Evolutionary conservation across 1,140 invertebrate genomes (phyloP).

Genomic region (Drosophila pandora): DNA sequence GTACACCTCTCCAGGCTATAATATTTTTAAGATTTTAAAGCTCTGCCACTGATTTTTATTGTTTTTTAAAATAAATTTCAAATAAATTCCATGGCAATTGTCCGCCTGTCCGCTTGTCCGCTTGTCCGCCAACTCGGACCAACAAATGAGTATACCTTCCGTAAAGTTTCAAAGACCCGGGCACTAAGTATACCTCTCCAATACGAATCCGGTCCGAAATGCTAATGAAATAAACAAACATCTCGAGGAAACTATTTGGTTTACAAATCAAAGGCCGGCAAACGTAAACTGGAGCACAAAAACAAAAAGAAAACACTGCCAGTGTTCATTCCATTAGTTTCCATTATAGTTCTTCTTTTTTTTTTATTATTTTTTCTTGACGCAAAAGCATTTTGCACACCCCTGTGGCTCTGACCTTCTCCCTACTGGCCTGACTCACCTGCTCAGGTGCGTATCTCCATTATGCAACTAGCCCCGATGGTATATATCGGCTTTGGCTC

Average conservation of each 20-base stretch:
- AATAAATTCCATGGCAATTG: too few species aligned
- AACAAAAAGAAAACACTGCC: conserved; percentile 4
- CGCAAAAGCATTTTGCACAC: conserved; percentile 6
- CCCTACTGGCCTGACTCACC: conserved; percentile 1
- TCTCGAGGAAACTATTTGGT: conserved; percentile 67
- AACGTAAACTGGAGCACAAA: conserved; percentile 30
- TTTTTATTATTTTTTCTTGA: conserved; percentile 14
- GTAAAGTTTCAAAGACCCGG: not conserved
- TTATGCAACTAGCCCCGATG: conserved; percentile 1
- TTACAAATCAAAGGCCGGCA: conserved; percentile 56
- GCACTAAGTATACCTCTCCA: not conserved
- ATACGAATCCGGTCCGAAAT: conserved; percentile 21
- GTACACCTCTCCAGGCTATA: conserved; percentile 12
- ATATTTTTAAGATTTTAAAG: not conserved
- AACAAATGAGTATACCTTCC: too few species aligned
- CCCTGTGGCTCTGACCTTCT: not conserved
- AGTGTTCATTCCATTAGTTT: conserved; percentile 9
- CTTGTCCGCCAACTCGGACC: too few species aligned
- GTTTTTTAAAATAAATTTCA: too few species aligned
- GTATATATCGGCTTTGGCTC: not conserved
- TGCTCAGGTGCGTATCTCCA: conserved; percentile 18
- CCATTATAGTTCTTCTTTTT: conserved; percentile 9
- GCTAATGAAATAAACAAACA: conserved; percentile 78
- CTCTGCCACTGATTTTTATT: not conserved
- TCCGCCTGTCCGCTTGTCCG: too few species aligned